Conservation (phyloP, 2,113 vertebrate genomes). For the Tachuris rubrigastra region DNA sequence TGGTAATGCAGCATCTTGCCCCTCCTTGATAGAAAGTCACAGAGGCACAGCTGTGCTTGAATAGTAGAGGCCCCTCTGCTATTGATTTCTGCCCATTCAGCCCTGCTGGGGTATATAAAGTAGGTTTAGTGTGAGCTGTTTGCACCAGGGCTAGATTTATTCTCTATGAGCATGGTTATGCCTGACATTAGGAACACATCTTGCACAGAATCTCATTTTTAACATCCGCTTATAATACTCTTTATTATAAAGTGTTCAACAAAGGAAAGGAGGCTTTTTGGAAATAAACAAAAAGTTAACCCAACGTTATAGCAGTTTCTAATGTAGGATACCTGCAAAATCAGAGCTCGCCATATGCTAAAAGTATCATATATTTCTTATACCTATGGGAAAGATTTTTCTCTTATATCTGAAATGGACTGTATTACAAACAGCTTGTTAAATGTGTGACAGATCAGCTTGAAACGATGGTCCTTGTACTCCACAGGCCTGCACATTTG, state of each 20-base stretch:
- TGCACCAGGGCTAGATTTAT: neutral
- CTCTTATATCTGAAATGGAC: slow-evolving; percentile 60
- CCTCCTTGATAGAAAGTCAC: neutral
- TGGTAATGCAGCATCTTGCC: neutral
- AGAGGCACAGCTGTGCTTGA: neutral
- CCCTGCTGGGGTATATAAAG: neutral
- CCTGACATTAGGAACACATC: neutral
- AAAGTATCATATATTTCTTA: slow-evolving; percentile 25
- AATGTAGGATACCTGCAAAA: neutral
- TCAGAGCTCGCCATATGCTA: slow-evolving; percentile 3
- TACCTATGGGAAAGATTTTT: slow-evolving; percentile 52
- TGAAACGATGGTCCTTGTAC: slow-evolving; percentile 49
- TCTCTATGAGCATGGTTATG: neutral
- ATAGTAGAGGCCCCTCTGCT: neutral
- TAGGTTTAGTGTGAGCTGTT: neutral
- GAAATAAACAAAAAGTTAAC: neutral
- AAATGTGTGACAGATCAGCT: slow-evolving; percentile 59
- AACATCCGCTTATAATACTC: neutral
- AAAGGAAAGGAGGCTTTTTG: neutral
- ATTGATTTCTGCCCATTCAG: neutral
- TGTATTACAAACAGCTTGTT: slow-evolving; percentile 74
- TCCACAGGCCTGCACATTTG: slow-evolving; percentile 60
- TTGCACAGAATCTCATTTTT: neutral
- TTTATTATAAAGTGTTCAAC: neutral
- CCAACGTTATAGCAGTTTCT: neutral